phyloP scores from a whole-genome alignment of 2,113 vertebrate species.

The Heterotilapia buettikoferi region DNA sequence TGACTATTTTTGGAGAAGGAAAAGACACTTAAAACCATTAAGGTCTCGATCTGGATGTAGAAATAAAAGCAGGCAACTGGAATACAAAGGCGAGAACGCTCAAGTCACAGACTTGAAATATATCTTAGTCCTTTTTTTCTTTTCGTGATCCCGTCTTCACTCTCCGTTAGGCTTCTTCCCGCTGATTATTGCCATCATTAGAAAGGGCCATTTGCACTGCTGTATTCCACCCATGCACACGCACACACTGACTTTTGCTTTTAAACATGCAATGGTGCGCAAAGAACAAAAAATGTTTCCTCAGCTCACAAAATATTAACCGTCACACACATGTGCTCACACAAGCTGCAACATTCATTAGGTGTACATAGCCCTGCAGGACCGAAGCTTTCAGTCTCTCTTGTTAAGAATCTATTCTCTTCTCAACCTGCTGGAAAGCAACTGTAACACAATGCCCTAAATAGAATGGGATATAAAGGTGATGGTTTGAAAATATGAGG shows the following conservation, averaged over 20 bases:
- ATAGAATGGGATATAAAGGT: constrained; percentile 50
- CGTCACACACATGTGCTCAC: background rate
- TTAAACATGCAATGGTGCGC: background rate
- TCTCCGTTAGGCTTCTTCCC: background rate
- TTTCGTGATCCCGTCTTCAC: background rate
- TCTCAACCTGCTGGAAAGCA: constrained; percentile 10
- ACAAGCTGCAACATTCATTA: constrained; percentile 9
- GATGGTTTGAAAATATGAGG: constrained; percentile 50
- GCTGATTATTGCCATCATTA: constrained; percentile 26
- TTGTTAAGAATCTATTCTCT: constrained; percentile 22
- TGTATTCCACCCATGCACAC: background rate
- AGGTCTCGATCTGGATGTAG: background rate
- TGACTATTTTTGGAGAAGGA: background rate
- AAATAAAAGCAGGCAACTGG: background rate
- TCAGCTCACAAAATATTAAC: background rate
- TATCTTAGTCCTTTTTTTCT: constrained; percentile 17
- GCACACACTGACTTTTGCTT: background rate
- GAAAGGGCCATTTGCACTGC: background rate
- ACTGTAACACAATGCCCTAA: constrained; percentile 23
- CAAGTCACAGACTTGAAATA: background rate
- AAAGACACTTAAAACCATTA: background rate
- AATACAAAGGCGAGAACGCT: background rate
- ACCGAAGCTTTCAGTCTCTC: constrained; percentile 6
- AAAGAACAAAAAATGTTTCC: background rate
- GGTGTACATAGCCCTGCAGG: background rate